A percentile compares a stretch with the other conserved stretches of the same genome.
Conservation (phyloP, 2,888 invertebrate species). For the Morpho achilles region DNA sequence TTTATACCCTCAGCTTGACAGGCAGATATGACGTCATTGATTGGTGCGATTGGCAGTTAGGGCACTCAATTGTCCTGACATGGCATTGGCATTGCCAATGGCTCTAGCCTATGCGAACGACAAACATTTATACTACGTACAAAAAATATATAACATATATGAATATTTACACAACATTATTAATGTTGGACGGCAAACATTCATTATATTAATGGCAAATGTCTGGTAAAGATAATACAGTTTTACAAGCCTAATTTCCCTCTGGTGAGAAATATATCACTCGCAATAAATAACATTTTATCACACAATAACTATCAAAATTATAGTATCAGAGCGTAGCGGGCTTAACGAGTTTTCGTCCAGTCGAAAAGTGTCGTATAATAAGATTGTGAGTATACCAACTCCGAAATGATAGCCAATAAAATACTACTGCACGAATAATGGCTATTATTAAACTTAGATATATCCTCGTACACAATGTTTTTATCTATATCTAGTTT, state of each 20-base stretch:
- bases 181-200: neutral
- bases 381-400: conserved; percentile 43
- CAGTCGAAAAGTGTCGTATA: conserved; percentile 34
- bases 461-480: no score
- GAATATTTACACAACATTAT: no score
- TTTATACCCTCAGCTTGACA: no score
- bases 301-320: conserved; percentile 30
- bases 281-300: conserved; percentile 27
- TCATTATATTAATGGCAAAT: conserved; percentile 10
- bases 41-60: no score
- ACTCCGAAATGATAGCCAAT: conserved; percentile 40
- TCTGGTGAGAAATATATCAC: conserved; percentile 21
- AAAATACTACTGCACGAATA: conserved; percentile 41
- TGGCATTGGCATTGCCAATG: no score
- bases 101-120: no score
- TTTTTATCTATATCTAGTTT: no score
- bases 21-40: no score
- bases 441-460: neutral
- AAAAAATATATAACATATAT: no score
- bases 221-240: conserved; percentile 15
- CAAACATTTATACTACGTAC: no score
- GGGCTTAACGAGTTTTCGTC: conserved; percentile 28
- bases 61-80: no score
- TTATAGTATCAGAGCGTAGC: conserved; percentile 29
- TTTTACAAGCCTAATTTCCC: conserved; percentile 19